phyloP scores from a whole-genome alignment of 2,797 vertebrate species.

The Sebastes iracundus region DNA sequence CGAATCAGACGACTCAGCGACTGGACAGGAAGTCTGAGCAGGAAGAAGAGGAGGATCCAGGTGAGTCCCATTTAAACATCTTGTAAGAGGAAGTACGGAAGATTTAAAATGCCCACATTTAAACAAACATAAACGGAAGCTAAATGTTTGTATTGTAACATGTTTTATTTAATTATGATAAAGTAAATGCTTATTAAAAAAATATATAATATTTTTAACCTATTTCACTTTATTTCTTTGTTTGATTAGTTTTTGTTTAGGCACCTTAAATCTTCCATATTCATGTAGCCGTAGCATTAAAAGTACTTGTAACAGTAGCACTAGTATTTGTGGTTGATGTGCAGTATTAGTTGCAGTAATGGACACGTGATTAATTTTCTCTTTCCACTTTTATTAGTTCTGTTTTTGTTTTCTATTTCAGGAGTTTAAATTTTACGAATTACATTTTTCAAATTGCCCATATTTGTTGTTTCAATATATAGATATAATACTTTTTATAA shows the following conservation, averaged over 20 bases:
- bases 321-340: not conserved
- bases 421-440: not conserved
- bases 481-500: not conserved
- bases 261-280: not conserved
- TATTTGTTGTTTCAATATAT: too few relatives aligned
- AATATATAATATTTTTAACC: too few relatives aligned
- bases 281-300: not conserved
- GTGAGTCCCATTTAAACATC: constrained; percentile 67
- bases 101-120: not conserved
- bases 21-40: constrained; percentile 95
- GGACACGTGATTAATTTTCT: not conserved
- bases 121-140: not conserved
- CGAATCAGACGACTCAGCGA: constrained; percentile 92
- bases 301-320: not conserved
- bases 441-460: too few relatives aligned
- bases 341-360: not conserved
- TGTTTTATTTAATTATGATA: not conserved
- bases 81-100: not conserved
- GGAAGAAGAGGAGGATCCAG: constrained; percentile 94
- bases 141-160: not conserved
- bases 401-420: not conserved
- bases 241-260: not conserved
- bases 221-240: not conserved
- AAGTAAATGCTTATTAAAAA: not conserved
- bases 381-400: not conserved